These are phyloP conservation scores for Gila robusta DNA, from an alignment of 2,797 vertebrate species.

Conservation along the genomic window DNA sequence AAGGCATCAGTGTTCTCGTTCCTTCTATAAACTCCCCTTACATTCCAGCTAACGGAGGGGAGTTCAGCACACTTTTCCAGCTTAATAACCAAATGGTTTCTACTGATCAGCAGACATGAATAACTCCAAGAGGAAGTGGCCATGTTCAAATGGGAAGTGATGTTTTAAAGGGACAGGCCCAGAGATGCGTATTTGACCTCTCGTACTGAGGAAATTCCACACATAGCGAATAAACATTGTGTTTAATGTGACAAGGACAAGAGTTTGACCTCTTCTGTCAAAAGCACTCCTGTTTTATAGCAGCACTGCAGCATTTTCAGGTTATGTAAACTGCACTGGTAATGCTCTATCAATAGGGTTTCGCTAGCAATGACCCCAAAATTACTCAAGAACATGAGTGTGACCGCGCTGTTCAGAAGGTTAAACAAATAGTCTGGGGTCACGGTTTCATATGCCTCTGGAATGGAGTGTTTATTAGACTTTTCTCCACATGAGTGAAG, in stretches of 20 bases:
- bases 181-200: conserved; percentile 18
- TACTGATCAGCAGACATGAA: conserved; percentile 15
- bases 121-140: conserved; percentile 42
- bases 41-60: conserved; percentile 41
- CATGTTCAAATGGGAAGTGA: conserved; percentile 36
- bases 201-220: conserved; percentile 18
- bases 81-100: background rate
- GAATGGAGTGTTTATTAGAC: conserved; percentile 12
- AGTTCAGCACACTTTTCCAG: conserved; percentile 21
- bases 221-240: conserved; percentile 28
- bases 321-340: conserved; percentile 25
- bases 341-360: conserved; percentile 3
- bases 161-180: conserved; percentile 35
- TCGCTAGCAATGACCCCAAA: background rate
- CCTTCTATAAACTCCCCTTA: conserved; percentile 26
- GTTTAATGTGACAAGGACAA: conserved; percentile 35
- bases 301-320: conserved; percentile 1
- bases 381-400: background rate
- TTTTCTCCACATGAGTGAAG: conserved; percentile 10
- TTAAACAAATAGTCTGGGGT: conserved; percentile 8
- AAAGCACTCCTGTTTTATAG: conserved; percentile 20
- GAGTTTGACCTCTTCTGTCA: conserved; percentile 31
- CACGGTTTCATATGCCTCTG: background rate
- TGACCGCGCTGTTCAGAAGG: background rate
- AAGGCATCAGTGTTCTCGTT: conserved; percentile 41